Base-by-base conservation (phyloP, 2,888 invertebrate genomes). In the Agrochola litura region DNA sequence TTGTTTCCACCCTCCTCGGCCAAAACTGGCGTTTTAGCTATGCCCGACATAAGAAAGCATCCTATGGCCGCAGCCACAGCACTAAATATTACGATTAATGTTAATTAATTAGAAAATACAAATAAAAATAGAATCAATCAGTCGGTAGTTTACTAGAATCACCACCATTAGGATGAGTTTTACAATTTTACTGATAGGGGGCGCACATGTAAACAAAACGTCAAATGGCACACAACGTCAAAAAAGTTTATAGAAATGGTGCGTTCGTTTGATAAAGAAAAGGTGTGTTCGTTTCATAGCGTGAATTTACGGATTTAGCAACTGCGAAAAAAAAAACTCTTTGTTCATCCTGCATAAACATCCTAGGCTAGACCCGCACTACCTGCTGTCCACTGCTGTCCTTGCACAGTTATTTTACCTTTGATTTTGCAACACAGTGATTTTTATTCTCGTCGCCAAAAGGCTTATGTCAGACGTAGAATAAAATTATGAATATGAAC, bases 21-120 rank as follows among this genome's bases (percentile, higher is more conserved):
- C 94, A 94, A 93, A 96, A 97, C 95, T 93, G 97, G 94, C 90
- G 96, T 97, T 96, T 97, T 97, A 97, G 97, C 97, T 97, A 97
- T 93, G 93, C 96, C 97, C 97, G 98, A 98, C 98, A 98, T 98
- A 98, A 95, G 97, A 97, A 96, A 97, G 97, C 97, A 97, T 98
- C 97, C 97, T 97, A 95, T 92, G 96, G 95, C 95, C 95, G 90
- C 93, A 89, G 96, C 95, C 95, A 93, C 94, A 89, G 92, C 89
- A 91, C 89, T 91, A 91, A 88, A 81, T 87, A 88, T 87, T 91
- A 90, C 80, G 77, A 83, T 86, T 92, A 92, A 90, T 86, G 84
- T 90, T 93, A 92, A 91, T 90, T 92, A 92, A 87, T 90, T 91
- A 92, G 85, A 93, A 94, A 93, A 94, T 93, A 93, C 91, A 92